Evolutionary conservation across 2,797 vertebrate genomes (phyloP).

Genomic region (Halcyon leucocephala): DNA sequence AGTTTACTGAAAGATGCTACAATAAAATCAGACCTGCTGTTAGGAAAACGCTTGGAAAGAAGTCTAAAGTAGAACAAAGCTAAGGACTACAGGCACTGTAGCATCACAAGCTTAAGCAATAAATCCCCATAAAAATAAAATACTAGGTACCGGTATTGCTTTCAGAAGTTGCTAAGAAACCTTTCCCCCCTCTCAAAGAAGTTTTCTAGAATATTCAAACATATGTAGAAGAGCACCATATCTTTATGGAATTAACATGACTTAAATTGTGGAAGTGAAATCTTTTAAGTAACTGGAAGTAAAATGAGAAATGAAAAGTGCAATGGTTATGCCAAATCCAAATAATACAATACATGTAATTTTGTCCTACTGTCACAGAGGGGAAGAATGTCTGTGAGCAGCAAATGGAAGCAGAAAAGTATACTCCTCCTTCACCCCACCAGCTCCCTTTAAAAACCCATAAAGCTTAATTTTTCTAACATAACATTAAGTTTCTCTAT

Average conservation of each 20-base stretch:
- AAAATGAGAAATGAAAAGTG: background rate
- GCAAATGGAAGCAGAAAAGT: background rate
- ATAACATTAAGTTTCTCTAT: background rate
- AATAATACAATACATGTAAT: background rate
- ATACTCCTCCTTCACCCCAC: background rate
- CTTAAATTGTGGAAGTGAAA: background rate
- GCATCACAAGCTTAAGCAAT: background rate
- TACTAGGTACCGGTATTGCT: background rate
- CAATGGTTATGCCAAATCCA: background rate
- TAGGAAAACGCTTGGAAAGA: background rate
- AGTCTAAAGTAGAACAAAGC: background rate
- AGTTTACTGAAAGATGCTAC: background rate
- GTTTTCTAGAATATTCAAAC: background rate
- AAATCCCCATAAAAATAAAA: background rate
- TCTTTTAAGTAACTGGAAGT: background rate
- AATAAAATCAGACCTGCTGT: background rate
- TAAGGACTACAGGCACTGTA: background rate
- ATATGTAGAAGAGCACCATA: background rate
- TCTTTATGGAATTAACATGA: background rate
- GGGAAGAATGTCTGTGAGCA: background rate
- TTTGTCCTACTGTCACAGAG: background rate
- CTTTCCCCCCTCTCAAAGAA: background rate
- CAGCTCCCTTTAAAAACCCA: background rate
- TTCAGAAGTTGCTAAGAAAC: background rate
- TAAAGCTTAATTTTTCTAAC: background rate